Evolutionary conservation across 1,140 invertebrate genomes (phyloP).

Genomic region (Drosophila funebris): DNA sequence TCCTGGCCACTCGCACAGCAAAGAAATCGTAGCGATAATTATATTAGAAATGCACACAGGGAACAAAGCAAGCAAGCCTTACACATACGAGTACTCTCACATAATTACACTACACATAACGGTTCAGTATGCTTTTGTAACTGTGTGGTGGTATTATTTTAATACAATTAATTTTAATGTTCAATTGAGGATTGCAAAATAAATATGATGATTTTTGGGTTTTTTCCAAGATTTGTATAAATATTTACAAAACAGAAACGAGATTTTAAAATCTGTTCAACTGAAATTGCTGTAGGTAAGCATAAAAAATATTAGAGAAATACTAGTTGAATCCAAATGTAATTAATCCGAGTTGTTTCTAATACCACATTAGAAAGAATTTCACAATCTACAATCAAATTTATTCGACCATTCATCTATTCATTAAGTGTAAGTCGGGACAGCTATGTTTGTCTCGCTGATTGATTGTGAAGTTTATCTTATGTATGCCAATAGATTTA

Average conservation of each 20-base stretch:
- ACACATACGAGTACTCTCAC: background rate
- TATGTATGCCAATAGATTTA: background rate
- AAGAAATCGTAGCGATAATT: background rate
- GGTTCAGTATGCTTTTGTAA: background rate
- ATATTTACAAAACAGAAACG: conserved; percentile 4
- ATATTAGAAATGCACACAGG: conserved; percentile 5
- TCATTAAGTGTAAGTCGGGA: background rate
- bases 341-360: background rate
- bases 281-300: background rate
- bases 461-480: background rate
- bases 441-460: background rate
- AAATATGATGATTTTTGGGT: too few relatives aligned
- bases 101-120: conserved; percentile 1
- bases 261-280: background rate
- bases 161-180: background rate
- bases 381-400: too few relatives aligned
- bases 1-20: background rate
- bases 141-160: background rate
- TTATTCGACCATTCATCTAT: too few relatives aligned
- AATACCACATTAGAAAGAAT: background rate
- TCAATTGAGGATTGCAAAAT: background rate
- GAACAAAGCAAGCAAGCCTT: conserved; percentile 21
- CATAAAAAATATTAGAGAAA: background rate
- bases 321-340: background rate
- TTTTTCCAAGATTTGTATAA: background rate